Evolutionary conservation across 2,888 invertebrate genomes (phyloP).

Genomic region (Palloptera scutellata): DNA sequence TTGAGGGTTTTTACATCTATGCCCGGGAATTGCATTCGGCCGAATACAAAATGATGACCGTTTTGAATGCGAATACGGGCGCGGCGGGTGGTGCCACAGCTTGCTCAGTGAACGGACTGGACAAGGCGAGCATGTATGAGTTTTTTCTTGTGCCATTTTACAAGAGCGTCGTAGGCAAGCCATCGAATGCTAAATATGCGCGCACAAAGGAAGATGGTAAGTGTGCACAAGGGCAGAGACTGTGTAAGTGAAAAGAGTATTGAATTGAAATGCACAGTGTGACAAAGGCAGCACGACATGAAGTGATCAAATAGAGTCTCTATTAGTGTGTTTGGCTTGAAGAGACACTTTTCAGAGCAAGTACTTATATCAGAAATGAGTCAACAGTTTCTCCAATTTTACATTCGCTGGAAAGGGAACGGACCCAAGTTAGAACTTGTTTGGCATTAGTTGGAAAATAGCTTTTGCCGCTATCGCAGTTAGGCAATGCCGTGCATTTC

Average conservation of each 20-base stretch:
- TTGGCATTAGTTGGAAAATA: too few species aligned
- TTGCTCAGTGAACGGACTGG: slow-evolving; percentile 79
- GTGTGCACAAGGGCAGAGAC: slow-evolving; percentile 49
- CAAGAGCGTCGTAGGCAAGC: slow-evolving; percentile 85
- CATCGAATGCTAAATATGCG: slow-evolving; percentile 81
- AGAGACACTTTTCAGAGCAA: too few species aligned
- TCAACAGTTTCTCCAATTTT: too few species aligned
- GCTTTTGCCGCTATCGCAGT: too few species aligned
- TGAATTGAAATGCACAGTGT: background rate
- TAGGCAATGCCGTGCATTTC: too few species aligned
- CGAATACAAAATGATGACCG: slow-evolving; percentile 77
- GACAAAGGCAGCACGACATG: too few species aligned
- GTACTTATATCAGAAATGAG: too few species aligned
- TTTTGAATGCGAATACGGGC: slow-evolving; percentile 70
- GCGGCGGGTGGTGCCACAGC: slow-evolving; percentile 68
- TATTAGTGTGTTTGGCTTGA: too few species aligned
- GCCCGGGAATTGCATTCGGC: slow-evolving; percentile 69
- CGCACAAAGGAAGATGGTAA: slow-evolving; percentile 87
- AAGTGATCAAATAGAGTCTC: too few species aligned
- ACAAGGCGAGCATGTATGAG: slow-evolving; percentile 86
- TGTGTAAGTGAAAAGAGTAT: background rate
- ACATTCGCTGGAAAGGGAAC: too few species aligned
- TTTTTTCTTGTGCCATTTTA: slow-evolving; percentile 93
- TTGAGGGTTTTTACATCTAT: slow-evolving; percentile 84
- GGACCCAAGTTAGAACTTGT: too few species aligned